Evolutionary conservation across 2,113 vertebrate species (phyloP), one percentile per base, ranked within the genome.

Genomic region (Scatophagus argus): DNA sequence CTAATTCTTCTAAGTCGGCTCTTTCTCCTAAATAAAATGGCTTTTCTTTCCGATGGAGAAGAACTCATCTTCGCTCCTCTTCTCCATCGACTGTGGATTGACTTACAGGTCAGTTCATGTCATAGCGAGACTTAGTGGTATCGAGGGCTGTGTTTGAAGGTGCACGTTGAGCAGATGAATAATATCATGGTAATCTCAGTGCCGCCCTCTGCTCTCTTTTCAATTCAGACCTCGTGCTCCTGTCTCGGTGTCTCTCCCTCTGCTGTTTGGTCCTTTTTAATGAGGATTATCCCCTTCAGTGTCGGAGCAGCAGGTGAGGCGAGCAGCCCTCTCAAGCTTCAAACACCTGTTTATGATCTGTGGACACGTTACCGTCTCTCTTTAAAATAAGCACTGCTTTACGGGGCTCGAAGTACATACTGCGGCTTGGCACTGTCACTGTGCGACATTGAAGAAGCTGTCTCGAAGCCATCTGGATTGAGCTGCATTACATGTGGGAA

Each of bases 401-500:
- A 46, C 55, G 77, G 46, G 21, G 29, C 54, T 76, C 17, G 10
- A 7, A 59, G 23, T 59, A 3, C 19, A 61, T 29, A 43, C 71
- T 25, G 8, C 6, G 51, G 58, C n/a, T 58, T 31, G 29, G 54
- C 52, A 2, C 31, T 3, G 4, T 23, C 5, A 3, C 39, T 3
- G 56, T 21, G 16, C 31, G 43, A 29, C 68, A 29, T 36, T 74
- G 51, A 59, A 44, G 41, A 62, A 41, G 70, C 67, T 6, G 41
- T n/a, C 16, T 39, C 31, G 61, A 78, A 83, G 43, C 66, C 59
- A 34, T 82, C 59, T 80, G 79, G 65, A 74, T 58, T 8, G 71
- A 82, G 70, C 55, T 47, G 13, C 63, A 55, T 81, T 67, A 76
- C 38, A 64, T 74, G 77, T 85, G 86, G 82, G 84, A 70, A 74